Evolutionary conservation across 2,888 invertebrate genomes (phyloP).

Genomic region (Globia sparganii): DNA sequence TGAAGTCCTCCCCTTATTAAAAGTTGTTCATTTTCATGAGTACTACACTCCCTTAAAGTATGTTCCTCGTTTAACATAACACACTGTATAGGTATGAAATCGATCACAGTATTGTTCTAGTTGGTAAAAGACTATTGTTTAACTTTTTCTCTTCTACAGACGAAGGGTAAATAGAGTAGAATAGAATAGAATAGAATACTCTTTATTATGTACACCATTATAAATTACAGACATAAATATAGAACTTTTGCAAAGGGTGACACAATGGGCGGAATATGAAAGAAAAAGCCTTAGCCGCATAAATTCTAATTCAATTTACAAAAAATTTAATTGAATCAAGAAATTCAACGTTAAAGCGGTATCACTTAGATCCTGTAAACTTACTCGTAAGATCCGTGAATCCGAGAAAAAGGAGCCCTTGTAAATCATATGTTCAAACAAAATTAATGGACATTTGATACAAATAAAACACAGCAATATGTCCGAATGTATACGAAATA

Average conservation of each 20-base stretch:
- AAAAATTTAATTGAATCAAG: neutral
- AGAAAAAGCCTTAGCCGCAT: neutral
- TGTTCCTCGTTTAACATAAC: too few species aligned
- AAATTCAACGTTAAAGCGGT: neutral
- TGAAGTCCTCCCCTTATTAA: too few species aligned
- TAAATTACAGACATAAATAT: too few species aligned
- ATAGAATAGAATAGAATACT: too few species aligned
- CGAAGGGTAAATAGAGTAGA: neutral
- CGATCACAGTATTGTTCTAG: neutral
- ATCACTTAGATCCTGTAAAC: neutral
- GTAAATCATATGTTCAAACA: neutral
- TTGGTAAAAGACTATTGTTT: neutral
- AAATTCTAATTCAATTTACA: neutral
- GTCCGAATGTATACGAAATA: neutral
- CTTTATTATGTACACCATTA: too few species aligned
- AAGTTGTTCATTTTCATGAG: too few species aligned
- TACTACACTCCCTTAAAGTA: too few species aligned
- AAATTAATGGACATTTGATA: constrained; percentile 8
- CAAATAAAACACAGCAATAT: neutral
- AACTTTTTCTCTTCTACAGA: neutral
- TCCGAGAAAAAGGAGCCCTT: neutral
- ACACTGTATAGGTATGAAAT: neutral
- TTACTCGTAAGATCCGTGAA: neutral
- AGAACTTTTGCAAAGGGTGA: too few species aligned
- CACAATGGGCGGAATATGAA: neutral